phyloP scores from a whole-genome alignment of 2,797 vertebrate species.

The Melanotaenia maccullochi region DNA sequence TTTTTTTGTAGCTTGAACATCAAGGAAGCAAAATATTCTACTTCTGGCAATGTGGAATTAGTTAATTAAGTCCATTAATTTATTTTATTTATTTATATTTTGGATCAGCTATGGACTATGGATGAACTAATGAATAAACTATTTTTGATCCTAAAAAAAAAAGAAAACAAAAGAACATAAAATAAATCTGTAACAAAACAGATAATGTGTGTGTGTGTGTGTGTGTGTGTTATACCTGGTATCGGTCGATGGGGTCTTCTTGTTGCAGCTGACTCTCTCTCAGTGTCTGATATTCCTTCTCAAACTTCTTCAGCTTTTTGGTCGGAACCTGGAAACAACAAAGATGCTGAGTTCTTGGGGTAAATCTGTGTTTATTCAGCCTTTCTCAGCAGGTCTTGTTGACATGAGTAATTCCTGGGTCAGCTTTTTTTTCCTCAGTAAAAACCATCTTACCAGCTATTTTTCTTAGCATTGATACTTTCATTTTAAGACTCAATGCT shows the following conservation, averaged over 20 bases:
- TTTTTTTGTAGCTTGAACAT: neutral
- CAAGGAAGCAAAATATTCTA: neutral
- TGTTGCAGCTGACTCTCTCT: conserved; percentile 96
- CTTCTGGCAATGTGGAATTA: neutral
- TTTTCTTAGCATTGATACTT: neutral
- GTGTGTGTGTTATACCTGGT: conserved; percentile 80
- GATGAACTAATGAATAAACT: neutral
- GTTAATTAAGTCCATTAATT: neutral
- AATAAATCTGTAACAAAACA: neutral
- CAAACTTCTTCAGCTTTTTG: conserved; percentile 99
- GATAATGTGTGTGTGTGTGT: neutral
- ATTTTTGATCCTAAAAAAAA: neutral
- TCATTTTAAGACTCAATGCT: neutral
- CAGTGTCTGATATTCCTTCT: conserved; percentile 95
- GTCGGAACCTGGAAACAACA: conserved; percentile 89
- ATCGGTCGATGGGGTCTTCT: conserved; percentile 97
- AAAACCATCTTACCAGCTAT: neutral
- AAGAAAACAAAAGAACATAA: neutral
- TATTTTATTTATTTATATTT: neutral
- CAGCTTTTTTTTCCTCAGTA: neutral
- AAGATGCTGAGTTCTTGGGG: neutral
- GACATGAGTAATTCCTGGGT: neutral
- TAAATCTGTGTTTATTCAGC: neutral
- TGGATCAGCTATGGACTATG: no score
- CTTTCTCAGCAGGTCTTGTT: neutral